Evolutionary conservation across 2,797 vertebrate species (phyloP), one percentile per base, ranked within the genome.

Genomic region (Siniperca obscura): DNA sequence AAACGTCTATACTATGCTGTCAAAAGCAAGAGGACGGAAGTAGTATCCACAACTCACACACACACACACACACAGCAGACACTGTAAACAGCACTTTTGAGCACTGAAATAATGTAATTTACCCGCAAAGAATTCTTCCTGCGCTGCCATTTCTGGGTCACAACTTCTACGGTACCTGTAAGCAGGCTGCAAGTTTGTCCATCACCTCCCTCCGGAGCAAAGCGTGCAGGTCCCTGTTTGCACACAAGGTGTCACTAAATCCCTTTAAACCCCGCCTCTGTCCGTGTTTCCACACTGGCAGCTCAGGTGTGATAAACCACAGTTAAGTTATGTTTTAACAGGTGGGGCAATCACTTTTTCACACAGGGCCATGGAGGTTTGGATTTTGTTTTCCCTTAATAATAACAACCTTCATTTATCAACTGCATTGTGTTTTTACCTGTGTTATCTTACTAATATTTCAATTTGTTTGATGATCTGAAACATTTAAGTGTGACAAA

Each of bases 161-260:
- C n/a, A n/a, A n/a, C n/a, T 59, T 60, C 2, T 19, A 4, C 30
- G 7, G 44, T 17, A 66, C 13, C n/a, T 52, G 30, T 55, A 12
- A 0, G 0, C 27, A 13, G 38, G 11, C 38, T 56, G 36, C 60
- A 34, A 64, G 42, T 87, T 74, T 13, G 78, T 69, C 74, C 66
- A 64, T 81, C 82, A 73, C 74, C 65, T 27, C 40, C 55, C 56
- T 65, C 21, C 36, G 1, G 40, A 80, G 59, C 6, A 30, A 16
- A 38, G 52, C 4, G 36, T 56, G 81, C 77, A 89, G 12, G 86
- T 75, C 66, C 17, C 12, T n/a, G 19, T 30, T 11, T 19, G 0
- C 1, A 48, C 94, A 86, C 84, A 36, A 22, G 92, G 81, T 59
- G 94, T 76, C 93, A 13, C 88, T 56, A 53, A 27, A 67, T 11